Evolutionary conservation across 2,888 invertebrate species (phyloP).

Genomic region (Rhimphoctona megacephalus): DNA sequence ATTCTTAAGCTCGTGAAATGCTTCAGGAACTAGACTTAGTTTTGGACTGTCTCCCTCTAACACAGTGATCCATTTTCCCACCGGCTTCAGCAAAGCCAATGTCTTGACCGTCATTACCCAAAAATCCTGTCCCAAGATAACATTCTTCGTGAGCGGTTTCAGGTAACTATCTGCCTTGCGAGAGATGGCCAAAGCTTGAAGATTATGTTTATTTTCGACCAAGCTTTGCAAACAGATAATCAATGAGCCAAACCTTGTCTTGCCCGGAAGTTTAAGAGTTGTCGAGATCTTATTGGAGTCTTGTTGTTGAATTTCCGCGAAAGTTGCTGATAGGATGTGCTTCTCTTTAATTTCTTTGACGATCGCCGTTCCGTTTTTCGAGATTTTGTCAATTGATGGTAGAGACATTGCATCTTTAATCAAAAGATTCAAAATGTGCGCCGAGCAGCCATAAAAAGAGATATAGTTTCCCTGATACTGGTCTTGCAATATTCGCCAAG

Average conservation of each 20-base stretch:
- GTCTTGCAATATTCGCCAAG: slow-evolving; percentile 5
- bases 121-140: too few relatives aligned
- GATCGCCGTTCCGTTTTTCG: slow-evolving; percentile 46
- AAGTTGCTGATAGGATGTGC: slow-evolving; percentile 67
- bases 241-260: slow-evolving; percentile 69
- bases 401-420: slow-evolving; percentile 42
- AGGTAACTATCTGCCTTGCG: too few relatives aligned
- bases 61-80: too few relatives aligned
- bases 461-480: slow-evolving; percentile 15
- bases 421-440: slow-evolving; percentile 59
- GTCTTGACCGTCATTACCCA: too few relatives aligned
- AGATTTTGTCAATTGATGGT: slow-evolving; percentile 14
- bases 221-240: slow-evolving; percentile 72
- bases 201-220: slow-evolving; percentile 70
- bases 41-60: too few relatives aligned
- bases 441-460: slow-evolving; percentile 51
- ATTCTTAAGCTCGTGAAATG: too few relatives aligned
- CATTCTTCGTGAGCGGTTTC: too few relatives aligned
- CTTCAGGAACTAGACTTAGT: too few relatives aligned
- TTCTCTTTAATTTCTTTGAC: slow-evolving; percentile 69
- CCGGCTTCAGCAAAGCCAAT: too few relatives aligned
- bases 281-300: slow-evolving; percentile 42
- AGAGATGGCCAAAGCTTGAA: slow-evolving; percentile 70
- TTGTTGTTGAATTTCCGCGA: slow-evolving; percentile 57
- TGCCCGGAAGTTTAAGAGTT: slow-evolving; percentile 60